A percentile compares a stretch with the other conserved stretches of the same genome.
phyloP scores from a whole-genome alignment of 2,797 vertebrate genomes.

The Morus bassanus region DNA sequence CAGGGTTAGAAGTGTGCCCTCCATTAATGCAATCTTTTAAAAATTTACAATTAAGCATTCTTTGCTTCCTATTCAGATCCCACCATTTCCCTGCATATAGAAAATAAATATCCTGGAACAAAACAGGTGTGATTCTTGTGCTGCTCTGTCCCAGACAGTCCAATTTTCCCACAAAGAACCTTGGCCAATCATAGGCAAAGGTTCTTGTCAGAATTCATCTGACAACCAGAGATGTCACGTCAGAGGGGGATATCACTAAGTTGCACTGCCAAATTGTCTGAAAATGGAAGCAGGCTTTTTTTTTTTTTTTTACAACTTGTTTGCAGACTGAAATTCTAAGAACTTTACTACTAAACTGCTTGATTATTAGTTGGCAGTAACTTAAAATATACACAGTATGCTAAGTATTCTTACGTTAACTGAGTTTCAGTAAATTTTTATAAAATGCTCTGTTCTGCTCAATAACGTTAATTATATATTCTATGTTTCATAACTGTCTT shows the following conservation, averaged over 20 bases:
- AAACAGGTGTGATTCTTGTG: neutral
- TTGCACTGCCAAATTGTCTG: neutral
- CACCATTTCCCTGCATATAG: neutral
- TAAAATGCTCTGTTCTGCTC: conserved; percentile 71
- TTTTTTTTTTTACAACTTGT: conserved; percentile 45
- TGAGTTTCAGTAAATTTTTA: conserved; percentile 72
- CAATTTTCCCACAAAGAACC: neutral
- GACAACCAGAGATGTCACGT: neutral
- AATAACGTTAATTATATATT: conserved; percentile 69
- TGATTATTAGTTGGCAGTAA: conserved; percentile 68
- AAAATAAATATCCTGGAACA: neutral
- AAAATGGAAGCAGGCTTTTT: conserved; percentile 53
- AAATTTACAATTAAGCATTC: neutral
- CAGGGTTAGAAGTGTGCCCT: neutral
- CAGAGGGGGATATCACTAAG: neutral
- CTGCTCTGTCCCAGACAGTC: neutral
- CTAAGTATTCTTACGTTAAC: conserved; percentile 70
- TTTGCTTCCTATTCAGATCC: neutral
- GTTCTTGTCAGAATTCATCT: neutral
- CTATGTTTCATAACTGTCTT: conserved; percentile 63
- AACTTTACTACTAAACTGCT: conserved; percentile 69
- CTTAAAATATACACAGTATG: conserved; percentile 62
- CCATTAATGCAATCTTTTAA: neutral
- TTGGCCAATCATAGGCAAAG: neutral
- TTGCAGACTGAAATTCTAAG: conserved; percentile 69